phyloP scores from a whole-genome alignment of 2,113 vertebrate species.

The Engraulis encrasicolus region DNA sequence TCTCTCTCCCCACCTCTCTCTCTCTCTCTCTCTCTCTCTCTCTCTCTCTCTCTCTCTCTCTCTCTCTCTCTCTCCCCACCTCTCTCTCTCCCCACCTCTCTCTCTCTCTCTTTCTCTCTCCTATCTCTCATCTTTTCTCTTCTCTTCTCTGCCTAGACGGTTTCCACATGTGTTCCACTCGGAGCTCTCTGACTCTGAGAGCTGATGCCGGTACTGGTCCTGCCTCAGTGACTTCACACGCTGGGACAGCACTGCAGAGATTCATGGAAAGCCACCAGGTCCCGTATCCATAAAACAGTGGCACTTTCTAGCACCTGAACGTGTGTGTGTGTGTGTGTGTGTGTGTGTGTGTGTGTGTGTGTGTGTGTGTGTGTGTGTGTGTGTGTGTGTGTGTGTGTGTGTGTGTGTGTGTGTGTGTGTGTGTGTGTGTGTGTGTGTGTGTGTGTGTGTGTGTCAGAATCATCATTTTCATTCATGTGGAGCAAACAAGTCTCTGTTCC shows the following conservation, averaged over 20 bases:
- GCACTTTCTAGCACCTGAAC: background rate
- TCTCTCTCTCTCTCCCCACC: background rate
- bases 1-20: too few relatives aligned
- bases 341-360: too few relatives aligned
- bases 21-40: background rate
- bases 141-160: background rate
- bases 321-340: too few relatives aligned
- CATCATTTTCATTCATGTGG: background rate
- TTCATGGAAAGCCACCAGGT: background rate
- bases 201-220: too few relatives aligned
- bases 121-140: background rate
- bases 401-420: background rate
- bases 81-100: background rate
- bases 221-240: background rate
- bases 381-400: constrained; percentile 16
- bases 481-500: background rate
- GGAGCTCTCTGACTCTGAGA: background rate
- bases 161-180: background rate
- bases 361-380: background rate
- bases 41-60: background rate
- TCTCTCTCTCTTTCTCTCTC: background rate
- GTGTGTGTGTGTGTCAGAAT: background rate
- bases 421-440: too few relatives aligned
- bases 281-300: background rate
- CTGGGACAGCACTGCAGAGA: background rate